These are phyloP conservation scores for Rhinophrynus dorsalis DNA, from an alignment of 2,797 vertebrate genomes.

Conservation along the genomic window DNA sequence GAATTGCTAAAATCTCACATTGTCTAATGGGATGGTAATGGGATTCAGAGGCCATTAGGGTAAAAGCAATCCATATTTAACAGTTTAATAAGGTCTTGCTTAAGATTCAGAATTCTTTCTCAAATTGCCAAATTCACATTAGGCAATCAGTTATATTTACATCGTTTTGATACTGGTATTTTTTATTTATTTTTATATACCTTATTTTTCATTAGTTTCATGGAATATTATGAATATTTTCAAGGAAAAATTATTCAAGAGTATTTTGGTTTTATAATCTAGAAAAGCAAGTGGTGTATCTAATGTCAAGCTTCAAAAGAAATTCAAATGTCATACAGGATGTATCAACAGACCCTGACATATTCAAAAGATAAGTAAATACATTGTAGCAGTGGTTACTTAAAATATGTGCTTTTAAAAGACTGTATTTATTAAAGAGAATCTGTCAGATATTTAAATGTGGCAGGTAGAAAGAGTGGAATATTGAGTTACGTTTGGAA, in stretches of 20 bases:
- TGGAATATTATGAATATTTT: constrained; percentile 22
- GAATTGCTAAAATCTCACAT: constrained; percentile 80
- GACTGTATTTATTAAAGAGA: not conserved
- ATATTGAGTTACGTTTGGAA: no score
- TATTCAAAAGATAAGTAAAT: constrained; percentile 29
- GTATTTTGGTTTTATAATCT: not conserved
- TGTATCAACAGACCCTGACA: constrained; percentile 11
- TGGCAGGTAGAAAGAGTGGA: no score
- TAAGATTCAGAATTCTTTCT: constrained; percentile 65
- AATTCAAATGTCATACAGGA: constrained; percentile 28
- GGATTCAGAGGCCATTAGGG: constrained; percentile 82
- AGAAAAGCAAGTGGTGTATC: constrained; percentile 6
- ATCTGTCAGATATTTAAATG: not conserved
- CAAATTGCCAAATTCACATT: constrained; percentile 73
- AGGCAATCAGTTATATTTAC: constrained; percentile 66
- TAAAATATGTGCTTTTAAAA: constrained; percentile 1
- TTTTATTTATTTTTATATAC: constrained; percentile 17
- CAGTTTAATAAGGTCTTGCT: constrained; percentile 75
- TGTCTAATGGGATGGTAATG: constrained; percentile 88
- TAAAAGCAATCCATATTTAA: constrained; percentile 88
- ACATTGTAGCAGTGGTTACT: not conserved
- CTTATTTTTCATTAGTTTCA: constrained; percentile 6
- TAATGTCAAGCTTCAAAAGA: constrained; percentile 20
- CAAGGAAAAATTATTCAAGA: not conserved
- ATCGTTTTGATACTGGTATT: constrained; percentile 21